Evolutionary conservation across 2,888 invertebrate genomes (phyloP).

Genomic region (Bellardia bayeri): DNA sequence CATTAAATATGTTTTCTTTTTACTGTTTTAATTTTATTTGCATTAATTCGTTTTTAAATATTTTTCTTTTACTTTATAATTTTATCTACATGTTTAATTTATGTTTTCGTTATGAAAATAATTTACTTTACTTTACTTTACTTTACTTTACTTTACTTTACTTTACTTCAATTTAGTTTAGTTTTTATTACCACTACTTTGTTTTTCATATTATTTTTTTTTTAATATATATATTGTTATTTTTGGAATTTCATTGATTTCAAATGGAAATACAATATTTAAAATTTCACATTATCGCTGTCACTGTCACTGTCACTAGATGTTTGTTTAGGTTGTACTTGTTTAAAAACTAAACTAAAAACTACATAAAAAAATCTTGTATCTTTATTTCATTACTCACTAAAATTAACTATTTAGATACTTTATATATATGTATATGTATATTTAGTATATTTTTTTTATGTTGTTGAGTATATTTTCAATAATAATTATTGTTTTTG

Average conservation of each 20-base stretch:
- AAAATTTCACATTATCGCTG: conserved; percentile 75
- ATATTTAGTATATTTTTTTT: conserved; percentile 7
- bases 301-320: conserved; percentile 72
- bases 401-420: conserved; percentile 51
- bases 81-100: conserved; percentile 60
- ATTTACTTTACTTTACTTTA: conserved; percentile 33
- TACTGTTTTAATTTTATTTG: conserved; percentile 31
- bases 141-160: no score
- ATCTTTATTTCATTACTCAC: conserved; percentile 15
- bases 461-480: neutral
- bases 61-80: conserved; percentile 51
- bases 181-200: conserved; percentile 10
- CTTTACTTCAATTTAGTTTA: conserved; percentile 20
- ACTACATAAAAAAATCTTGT: conserved; percentile 56
- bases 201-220: conserved; percentile 16
- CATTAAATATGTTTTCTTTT: conserved; percentile 37
- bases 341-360: conserved; percentile 59
- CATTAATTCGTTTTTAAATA: conserved; percentile 24
- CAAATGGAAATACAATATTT: conserved; percentile 63
- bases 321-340: conserved; percentile 72
- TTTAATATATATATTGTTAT: neutral
- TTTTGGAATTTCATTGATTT: conserved; percentile 38
- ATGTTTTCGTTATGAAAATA: conserved; percentile 73
- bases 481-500: neutral
- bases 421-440: conserved; percentile 18